phyloP scores from a whole-genome alignment of 2,888 invertebrate species.

The Eilema sororculum region DNA sequence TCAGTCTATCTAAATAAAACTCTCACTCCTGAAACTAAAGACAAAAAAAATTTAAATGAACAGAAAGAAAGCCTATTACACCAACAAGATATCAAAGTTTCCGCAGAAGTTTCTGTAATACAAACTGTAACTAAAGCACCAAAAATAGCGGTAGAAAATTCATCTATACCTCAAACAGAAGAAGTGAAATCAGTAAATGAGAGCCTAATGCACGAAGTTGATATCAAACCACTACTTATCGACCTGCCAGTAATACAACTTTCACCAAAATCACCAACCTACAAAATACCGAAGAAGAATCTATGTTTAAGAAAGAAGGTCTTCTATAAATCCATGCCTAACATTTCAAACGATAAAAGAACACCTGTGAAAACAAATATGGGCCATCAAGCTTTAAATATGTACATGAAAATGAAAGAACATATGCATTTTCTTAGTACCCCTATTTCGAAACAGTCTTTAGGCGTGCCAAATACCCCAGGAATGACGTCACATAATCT shows the following conservation, averaged over 20 bases:
- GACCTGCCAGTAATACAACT: slow-evolving; percentile 68
- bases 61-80: neutral
- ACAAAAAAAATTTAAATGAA: slow-evolving; percentile 13
- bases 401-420: slow-evolving; percentile 79
- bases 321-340: slow-evolving; percentile 73
- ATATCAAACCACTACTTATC: slow-evolving; percentile 59
- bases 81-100: slow-evolving; percentile 38
- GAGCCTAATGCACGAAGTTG: neutral
- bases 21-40: neutral
- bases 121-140: slow-evolving; percentile 66
- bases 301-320: slow-evolving; percentile 70
- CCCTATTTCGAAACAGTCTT: slow-evolving; percentile 61
- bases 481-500: slow-evolving; percentile 74
- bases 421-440: slow-evolving; percentile 77
- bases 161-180: slow-evolving; percentile 22
- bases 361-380: slow-evolving; percentile 62
- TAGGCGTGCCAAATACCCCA: slow-evolving; percentile 67
- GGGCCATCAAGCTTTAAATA: slow-evolving; percentile 65
- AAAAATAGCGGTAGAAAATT: slow-evolving; percentile 76
- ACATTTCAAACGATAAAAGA: slow-evolving; percentile 55
- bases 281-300: slow-evolving; percentile 77
- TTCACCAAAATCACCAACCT: slow-evolving; percentile 69
- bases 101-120: slow-evolving; percentile 71
- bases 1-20: neutral
- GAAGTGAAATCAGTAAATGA: slow-evolving; percentile 16